Evolutionary conservation across 1,140 invertebrate genomes (phyloP).

Genomic region (Euura lappo): DNA sequence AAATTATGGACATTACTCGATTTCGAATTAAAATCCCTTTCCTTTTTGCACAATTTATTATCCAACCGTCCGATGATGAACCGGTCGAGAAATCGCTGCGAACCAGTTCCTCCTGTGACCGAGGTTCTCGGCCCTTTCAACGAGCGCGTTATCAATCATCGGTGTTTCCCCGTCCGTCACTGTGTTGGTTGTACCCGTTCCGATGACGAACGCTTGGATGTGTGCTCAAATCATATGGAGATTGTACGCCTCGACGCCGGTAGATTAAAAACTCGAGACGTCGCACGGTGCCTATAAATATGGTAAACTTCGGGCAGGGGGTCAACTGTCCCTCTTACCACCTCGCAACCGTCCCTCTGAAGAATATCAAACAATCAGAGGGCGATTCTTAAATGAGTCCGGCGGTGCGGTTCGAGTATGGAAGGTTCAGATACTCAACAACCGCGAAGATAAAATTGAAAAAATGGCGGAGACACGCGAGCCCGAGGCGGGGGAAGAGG

Average conservation of each 20-base stretch:
- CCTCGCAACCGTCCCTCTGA: too few species aligned
- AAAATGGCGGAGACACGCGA: constrained; percentile 4
- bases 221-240: not conserved
- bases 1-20: too few species aligned
- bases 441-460: not conserved
- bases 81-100: not conserved
- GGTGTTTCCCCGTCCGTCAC: not conserved
- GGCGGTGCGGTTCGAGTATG: too few species aligned
- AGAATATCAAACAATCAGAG: too few species aligned
- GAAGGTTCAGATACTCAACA: too few species aligned
- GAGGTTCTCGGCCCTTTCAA: not conserved
- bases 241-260: not conserved
- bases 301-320: too few species aligned
- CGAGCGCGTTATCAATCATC: not conserved
- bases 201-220: not conserved
- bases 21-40: too few species aligned
- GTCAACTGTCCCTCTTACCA: too few species aligned
- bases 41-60: too few species aligned
- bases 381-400: too few species aligned
- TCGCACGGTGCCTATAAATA: not conserved
- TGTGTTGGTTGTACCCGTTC: not conserved
- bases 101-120: not conserved
- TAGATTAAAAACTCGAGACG: not conserved
- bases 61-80: too few species aligned
- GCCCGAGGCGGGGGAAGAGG: not conserved